Percentiles rank a stretch among this genome's conserved stretches.
These are phyloP conservation scores for Drosophila rubida DNA, from an alignment of 2,888 invertebrate genomes.

Conservation along the genomic window DNA sequence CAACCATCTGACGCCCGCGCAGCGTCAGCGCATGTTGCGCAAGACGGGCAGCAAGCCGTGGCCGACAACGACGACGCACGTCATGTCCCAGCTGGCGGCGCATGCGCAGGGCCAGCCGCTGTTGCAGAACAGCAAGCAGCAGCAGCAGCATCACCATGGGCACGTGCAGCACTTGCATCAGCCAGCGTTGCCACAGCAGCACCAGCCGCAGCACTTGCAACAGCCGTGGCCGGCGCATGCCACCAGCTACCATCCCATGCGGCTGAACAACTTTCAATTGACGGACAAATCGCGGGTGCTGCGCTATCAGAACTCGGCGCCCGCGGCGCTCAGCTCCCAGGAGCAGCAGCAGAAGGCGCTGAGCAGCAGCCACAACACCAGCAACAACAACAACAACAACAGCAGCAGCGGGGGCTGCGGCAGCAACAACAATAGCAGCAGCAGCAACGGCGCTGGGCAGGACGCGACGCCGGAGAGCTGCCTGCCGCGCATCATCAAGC, in stretches of 20 bases:
- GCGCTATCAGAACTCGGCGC: conserved; percentile 81
- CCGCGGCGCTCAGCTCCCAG: conserved; percentile 63
- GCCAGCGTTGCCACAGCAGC: conserved; percentile 68
- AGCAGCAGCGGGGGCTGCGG: neutral
- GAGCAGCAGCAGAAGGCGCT: conserved; percentile 49
- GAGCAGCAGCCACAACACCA: conserved; percentile 17
- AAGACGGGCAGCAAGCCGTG: conserved; percentile 56
- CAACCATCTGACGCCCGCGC: conserved; percentile 83
- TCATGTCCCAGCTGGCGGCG: conserved; percentile 90
- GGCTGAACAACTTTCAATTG: conserved; percentile 38
- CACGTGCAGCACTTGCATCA: conserved; percentile 20
- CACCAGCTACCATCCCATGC: conserved; percentile 48
- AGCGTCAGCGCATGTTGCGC: conserved; percentile 84
- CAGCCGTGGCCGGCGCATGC: conserved; percentile 52
- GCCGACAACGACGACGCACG: conserved; percentile 34
- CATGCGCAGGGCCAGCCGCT: conserved; percentile 95
- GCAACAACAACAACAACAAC: conserved; percentile 13
- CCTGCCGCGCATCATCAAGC: conserved; percentile 94
- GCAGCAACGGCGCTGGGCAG: conserved; percentile 10
- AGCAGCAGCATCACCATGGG: conserved; percentile 28
- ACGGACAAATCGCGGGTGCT: conserved; percentile 69
- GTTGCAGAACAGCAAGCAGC: conserved; percentile 84
- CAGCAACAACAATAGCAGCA: conserved; percentile 12
- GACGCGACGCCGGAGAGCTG: conserved; percentile 87
- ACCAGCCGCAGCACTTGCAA: conserved; percentile 64